Conservation (phyloP, 2,113 vertebrate genomes). For the Mungos mungo region DNA sequence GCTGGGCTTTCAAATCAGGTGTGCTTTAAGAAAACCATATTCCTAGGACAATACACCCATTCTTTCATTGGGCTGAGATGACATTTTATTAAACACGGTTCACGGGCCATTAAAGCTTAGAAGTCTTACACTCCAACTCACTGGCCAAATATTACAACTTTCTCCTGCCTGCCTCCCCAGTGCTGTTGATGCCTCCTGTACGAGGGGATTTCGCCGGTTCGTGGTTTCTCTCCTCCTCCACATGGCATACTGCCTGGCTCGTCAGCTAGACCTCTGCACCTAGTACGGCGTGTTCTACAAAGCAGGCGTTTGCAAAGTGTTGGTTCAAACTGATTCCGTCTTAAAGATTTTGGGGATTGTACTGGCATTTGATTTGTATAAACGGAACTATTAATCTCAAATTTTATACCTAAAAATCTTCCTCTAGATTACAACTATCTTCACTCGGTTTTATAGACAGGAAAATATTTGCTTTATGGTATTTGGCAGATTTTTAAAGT, state of each 20-base stretch:
- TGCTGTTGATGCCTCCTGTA: neutral
- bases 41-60: neutral
- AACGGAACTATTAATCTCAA: neutral
- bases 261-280: neutral
- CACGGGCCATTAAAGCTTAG: neutral
- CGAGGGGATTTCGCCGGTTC: accelerated
- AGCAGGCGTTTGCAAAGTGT: neutral
- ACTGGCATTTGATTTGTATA: neutral
- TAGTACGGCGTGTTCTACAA: accelerated
- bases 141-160: neutral
- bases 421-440: neutral
- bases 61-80: neutral
- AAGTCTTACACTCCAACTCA: neutral
- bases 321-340: neutral
- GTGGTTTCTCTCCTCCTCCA: neutral
- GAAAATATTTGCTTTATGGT: neutral
- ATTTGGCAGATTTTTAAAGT: neutral
- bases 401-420: neutral
- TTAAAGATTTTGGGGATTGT: neutral
- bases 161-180: neutral
- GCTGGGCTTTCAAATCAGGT: neutral
- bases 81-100: neutral
- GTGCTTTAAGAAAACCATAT: neutral
- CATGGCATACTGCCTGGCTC: neutral
- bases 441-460: neutral